Base-by-base conservation (phyloP, 2,797 vertebrate genomes). In the Lithobates sylvaticus region DNA sequence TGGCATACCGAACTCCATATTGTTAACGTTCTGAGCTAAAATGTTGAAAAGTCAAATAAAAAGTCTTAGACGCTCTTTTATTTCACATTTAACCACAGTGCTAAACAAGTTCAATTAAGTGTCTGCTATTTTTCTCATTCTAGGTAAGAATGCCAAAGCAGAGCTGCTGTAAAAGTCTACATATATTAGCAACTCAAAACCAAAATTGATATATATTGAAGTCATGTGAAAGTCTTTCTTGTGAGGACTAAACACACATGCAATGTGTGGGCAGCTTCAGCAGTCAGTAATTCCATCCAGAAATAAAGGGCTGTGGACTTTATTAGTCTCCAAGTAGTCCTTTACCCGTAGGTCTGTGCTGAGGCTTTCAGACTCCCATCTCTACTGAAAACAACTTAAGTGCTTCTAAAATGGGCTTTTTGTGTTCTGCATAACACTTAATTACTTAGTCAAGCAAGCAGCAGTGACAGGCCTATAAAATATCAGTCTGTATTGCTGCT, bases 361-460 rank as follows among this genome's bases (percentile, higher is more conserved):
- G 67, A 79, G 81, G 23, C 75, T 76, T 69, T 78, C 50, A 32
- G 69, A 73, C 76, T 87, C 80, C 64, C 54, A 83, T 87, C 44
- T 78, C 78, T 79, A 79, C 69, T 64, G 42, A 74, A 42, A 85
- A 69, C 71, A 79, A 36, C 47, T 54, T 74, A 87, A 83, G 71
- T 75, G 78, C 72, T 70, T 80, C 81, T 84, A 80, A 87, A 84
- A 84, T 82, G 39, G 64, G 42, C 76, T 78, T 83, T 85, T 87
- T 83, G 80, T 83, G 77, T 79, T 83, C 76, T n/a, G n/a, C 29
- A 44, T 87, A 80, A 87, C 86, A 87, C 76, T 80, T 87, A 87
- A 87, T 87, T 87, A 87, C 76, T 84, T 69, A 80, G 81, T 79
- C 58, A 84, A 79, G 71, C 75, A 80, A 73, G 70, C 76, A 70